Conservation (phyloP, 1,140 invertebrate genomes). For the Drosophila melanogaster region DNA sequence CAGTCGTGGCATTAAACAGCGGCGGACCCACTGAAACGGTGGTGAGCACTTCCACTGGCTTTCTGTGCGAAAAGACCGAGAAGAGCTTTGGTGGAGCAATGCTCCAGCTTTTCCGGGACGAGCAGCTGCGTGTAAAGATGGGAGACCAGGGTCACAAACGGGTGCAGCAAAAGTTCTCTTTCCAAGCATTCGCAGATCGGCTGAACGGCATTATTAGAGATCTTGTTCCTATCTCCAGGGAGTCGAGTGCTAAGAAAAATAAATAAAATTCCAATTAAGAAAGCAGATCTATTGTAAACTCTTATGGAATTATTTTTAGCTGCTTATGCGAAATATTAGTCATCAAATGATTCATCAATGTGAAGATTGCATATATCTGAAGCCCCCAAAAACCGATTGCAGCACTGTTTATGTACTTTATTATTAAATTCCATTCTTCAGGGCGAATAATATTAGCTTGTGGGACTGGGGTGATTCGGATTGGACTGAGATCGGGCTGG, state of each 20-base stretch:
- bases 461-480: neutral
- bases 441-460: constrained; percentile 25
- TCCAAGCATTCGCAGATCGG: constrained; percentile 90
- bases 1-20: constrained; percentile 97
- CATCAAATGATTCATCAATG: constrained; percentile 7
- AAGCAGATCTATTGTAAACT: neutral
- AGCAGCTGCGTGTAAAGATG: constrained; percentile 87
- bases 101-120: constrained; percentile 87
- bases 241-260: constrained; percentile 38
- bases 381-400: neutral
- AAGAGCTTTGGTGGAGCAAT: constrained; percentile 93
- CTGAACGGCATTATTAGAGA: constrained; percentile 87
- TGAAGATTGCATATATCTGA: neutral
- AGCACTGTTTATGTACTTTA: constrained; percentile 26
- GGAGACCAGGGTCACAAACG: constrained; percentile 89
- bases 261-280: constrained; percentile 41
- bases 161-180: constrained; percentile 92
- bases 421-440: constrained; percentile 49
- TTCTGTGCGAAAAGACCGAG: constrained; percentile 89
- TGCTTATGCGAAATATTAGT: neutral
- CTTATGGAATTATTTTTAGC: neutral
- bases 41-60: constrained; percentile 94
- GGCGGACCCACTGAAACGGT: constrained; percentile 98
- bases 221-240: constrained; percentile 24
- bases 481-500: constrained; percentile 54